Evolutionary conservation across 1,140 invertebrate species (phyloP), one percentile per base, ranked within the genome.

Genomic region (Eueides isabella): DNA sequence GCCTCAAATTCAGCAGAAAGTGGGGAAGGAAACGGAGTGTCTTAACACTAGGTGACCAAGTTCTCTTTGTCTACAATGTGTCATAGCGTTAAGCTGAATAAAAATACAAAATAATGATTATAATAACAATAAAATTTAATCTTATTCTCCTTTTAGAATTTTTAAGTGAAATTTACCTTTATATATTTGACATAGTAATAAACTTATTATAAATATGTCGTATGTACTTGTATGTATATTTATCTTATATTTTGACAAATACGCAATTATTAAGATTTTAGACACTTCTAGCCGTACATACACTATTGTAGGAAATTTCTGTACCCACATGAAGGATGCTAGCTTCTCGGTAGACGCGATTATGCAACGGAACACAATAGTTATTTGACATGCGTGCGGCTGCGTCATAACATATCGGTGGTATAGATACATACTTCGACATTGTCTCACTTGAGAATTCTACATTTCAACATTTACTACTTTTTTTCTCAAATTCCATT

Each of bases 281-380:
- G 55, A 19, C 67, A 33, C 48, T 28, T 61, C 48, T 12, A 69
- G 67, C n/a, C 11, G 0, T 30, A 5, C 41, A 61, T 69, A 69
- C 30, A 35, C 48, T n/a, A 26, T 23, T 68, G 67, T 31, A 67
- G 67, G 44, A 69, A 61, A 69, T 69, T 69, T 41, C 48, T 69
- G 30, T 35, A 30, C 48, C 67, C 67, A 69, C 48, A 61, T 61
- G 67, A 61, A 69, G 67, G 67, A 69, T 69, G 48, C 48, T 30
- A 33, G 67, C 67, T 61, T 61, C 67, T 69, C 29, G 55, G n/a
- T n/a, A n/a, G n/a, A n/a, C 30, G 67, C 29, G 67, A 55, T 69
- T 48, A 71, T 65, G 35, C 69, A 69, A 64, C 72, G 28, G 64
- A 61, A 35, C 29, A 62, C 71, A 66, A 67, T 61, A 66, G 71